Evolutionary conservation across 2,888 invertebrate genomes (phyloP), one percentile per base, ranked within the genome.

Genomic region (Tortrix viridana): DNA sequence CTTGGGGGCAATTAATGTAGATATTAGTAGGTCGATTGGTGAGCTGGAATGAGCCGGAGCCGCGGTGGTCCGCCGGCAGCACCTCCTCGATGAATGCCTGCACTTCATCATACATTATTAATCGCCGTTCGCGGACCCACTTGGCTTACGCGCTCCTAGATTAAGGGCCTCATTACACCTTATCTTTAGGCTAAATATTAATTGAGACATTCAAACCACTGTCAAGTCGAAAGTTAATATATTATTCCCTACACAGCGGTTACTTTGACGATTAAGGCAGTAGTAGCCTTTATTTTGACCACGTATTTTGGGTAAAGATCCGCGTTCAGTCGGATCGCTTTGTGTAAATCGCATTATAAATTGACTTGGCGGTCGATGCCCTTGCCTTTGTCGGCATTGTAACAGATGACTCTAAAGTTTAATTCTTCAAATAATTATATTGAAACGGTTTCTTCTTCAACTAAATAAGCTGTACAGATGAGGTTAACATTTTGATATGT

Each of bases 141-240:
- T 90, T 82, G 88, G 86, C 88, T 91, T 91, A 91, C 91, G 91
- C 91, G 82, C 81, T 77, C 79, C 82, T 86, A 86, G 84, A 85
- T 85, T 79, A 83, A 85, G 76, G 67, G 75, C 73, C 85, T 89
- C 91, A 91, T 91, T 91, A 92, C 76, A 77, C 74, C 74, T 76
- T 90, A 81, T 88, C 91, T 89, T 86, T 81, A 87, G 91, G 91
- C 91, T 84, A 92, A 89, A 89, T 85, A 84, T 83, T 90, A 92
- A 91, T 91, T 89, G 89, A 91, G 90, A 89, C 82, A 86, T 91
- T 81, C 78, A 73, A 83, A 87, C 84, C 84, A 82, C 85, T 81
- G 82, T 77, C 82, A 75, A 80, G 69, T 69, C 69, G 79, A 74
- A 68, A 65, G 64, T 60, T 71, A 70, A 88, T 89, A 83, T 85